These are phyloP conservation scores for Fringilla coelebs DNA, from an alignment of 2,797 vertebrate genomes.

Conservation along the genomic window DNA sequence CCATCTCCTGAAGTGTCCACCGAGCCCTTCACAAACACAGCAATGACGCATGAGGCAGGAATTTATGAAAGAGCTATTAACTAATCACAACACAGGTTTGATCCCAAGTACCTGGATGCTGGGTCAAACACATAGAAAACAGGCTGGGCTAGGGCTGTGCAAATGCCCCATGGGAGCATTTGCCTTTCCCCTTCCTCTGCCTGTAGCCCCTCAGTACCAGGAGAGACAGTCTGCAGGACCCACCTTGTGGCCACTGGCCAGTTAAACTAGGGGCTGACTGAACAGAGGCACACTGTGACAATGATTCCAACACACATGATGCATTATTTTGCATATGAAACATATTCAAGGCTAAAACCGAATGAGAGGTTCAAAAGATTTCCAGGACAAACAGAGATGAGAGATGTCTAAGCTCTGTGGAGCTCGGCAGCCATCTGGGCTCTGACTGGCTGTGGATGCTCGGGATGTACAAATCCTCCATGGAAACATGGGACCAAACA, in stretches of 20 bases:
- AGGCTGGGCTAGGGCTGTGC: not conserved
- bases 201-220: not conserved
- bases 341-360: not conserved
- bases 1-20: not conserved
- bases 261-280: not conserved
- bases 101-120: not conserved
- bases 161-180: not conserved
- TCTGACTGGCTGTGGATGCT: not conserved
- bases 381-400: not conserved
- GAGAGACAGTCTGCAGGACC: not conserved
- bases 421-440: rapidly evolving
- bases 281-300: not conserved
- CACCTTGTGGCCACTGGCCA: not conserved
- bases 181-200: not conserved
- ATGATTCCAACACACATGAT: not conserved
- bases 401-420: not conserved
- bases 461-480: not conserved
- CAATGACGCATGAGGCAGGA: not conserved
- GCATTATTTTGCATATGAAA: not conserved
- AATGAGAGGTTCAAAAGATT: not conserved
- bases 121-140: not conserved
- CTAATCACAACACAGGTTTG: not conserved
- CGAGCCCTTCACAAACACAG: not conserved
- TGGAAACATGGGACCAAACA: not conserved
- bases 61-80: constrained; percentile 44